These are phyloP conservation scores for Agrotis clavis DNA, from an alignment of 2,888 invertebrate species.

Conservation along the genomic window DNA sequence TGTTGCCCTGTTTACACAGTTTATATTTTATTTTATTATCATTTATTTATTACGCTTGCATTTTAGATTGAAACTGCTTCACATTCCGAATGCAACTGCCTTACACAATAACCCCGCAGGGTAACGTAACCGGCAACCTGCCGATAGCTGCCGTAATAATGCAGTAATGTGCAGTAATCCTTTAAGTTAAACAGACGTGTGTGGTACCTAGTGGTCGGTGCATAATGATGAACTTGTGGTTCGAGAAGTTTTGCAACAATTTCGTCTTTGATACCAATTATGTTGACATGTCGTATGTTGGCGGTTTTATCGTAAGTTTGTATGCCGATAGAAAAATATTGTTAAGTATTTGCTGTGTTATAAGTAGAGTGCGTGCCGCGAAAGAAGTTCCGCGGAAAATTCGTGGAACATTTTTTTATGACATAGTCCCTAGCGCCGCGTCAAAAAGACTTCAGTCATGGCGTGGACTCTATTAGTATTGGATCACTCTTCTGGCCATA, in stretches of 20 bases:
- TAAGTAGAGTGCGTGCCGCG: too few relatives aligned
- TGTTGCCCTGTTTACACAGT: too few relatives aligned
- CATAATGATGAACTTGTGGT: conserved; percentile 73
- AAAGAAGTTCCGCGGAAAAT: too few relatives aligned
- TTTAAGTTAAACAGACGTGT: conserved; percentile 44
- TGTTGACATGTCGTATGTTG: conserved; percentile 36
- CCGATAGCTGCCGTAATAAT: conserved; percentile 23
- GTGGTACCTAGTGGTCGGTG: conserved; percentile 14
- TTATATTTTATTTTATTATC: too few relatives aligned
- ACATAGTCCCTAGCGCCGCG: too few relatives aligned
- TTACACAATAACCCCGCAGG: conserved; percentile 16
- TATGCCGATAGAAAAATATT: not conserved
- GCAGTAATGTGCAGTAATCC: conserved; percentile 40
- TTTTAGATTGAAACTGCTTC: conserved; percentile 1
- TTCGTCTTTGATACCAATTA: conserved; percentile 65
- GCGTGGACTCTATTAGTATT: too few relatives aligned
- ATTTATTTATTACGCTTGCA: not conserved
- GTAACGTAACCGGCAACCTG: conserved; percentile 45
- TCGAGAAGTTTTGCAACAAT: conserved; percentile 72
- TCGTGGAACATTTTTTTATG: too few relatives aligned
- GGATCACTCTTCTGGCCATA: too few relatives aligned
- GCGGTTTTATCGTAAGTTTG: conserved; percentile 54
- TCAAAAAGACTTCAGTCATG: too few relatives aligned
- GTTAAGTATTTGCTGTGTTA: too few relatives aligned
- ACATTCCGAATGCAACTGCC: conserved; percentile 11